Base-by-base conservation (phyloP, 2,797 vertebrate genomes). In the Eutrigla gurnardus region DNA sequence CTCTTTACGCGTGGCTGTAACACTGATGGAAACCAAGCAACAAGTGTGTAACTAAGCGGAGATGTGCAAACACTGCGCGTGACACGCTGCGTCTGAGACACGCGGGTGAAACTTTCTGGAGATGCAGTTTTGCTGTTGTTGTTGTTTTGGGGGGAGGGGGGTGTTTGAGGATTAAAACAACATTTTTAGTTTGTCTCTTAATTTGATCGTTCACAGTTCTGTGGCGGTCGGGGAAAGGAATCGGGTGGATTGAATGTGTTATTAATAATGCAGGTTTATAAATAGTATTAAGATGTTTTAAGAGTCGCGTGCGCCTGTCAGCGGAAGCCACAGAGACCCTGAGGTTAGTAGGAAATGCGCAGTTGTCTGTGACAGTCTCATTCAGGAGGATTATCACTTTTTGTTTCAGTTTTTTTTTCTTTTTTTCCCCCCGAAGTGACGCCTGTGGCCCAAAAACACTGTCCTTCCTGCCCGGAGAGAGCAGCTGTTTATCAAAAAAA, bases 281-380 rank as follows among this genome's bases (percentile, higher is more conserved):
- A 53, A 66, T 67, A 18, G 36, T 32, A 46, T 37, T 65, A 33
- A 67, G 37, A 4, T 57, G 60, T 54, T 77, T 70, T 55, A 2
- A 43, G 62, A 53, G 55, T 57, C 61, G 37, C 45, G 59, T 61
- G 7, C 36, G 58, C 9, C 61, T 85, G 65, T 59, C 60, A 75
- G 63, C 57, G 70, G 83, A 81, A 86, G 81, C 77, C 59, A 15
- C 75, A 58, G 35, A 67, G 33, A 72, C 35, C 42, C 59, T 46
- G 17, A 17, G 84, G 91, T 92, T 84, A 88, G 89, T 79, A 73
- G 77, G 89, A 91, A 91, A 88, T 80, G 76, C 79, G 76, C 77
- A 76, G 78, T 85, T 84, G 80, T 68, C 15, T 81, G 47, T 82
- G 80, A 72, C 74, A 62, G 67, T 46, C 53, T 83, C 70, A 66